Evolutionary conservation across 2,113 vertebrate species (phyloP), one percentile per base, ranked within the genome.

Genomic region (Pleuronectes platessa): DNA sequence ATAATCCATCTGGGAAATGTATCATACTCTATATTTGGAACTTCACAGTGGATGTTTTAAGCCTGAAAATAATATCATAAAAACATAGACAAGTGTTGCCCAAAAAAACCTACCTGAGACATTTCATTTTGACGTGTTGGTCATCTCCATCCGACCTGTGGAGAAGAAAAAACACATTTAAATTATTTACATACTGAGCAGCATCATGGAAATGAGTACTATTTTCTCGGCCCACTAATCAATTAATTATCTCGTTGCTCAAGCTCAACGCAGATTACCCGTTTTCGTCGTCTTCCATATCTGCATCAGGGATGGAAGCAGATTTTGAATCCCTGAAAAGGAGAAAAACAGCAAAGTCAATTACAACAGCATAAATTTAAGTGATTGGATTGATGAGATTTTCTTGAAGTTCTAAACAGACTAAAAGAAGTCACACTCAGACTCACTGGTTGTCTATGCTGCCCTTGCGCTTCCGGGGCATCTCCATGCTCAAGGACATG

Each of bases 361-460:
- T 49, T 37, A 20, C 6, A 61, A 0, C 24, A 13, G 3, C 24
- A 84, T 67, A 12, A 76, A 40, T 61, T 56, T 31, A 47, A 6
- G n/a, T 69, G 23, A 23, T 4, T 23, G 42, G 27, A 71, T 64
- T 68, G 47, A 75, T 35, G 3, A n/a, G 5, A 31, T 64, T 47
- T 56, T 54, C 2, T 18, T 35, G 2, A 14, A 35, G 5, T 42
- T 42, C 7, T 9, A 72, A 67, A 37, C 40, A 20, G 6, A 21
- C 31, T 42, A 11, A 24, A 53, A 68, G 23, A 31, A 20, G 3
- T 12, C 27, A 56, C 3, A 56, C 2, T 45, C 42, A 20, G 58
- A 94, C 96, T 95, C 76, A 97, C 97, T 94, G 95, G 81, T 87
- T 95, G 67, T 97, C 96, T 12, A 91, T 93, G 76, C 95, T 97